Evolutionary conservation across 1,140 invertebrate species (phyloP).

Genomic region (Trachymyrmex septentrionalis): DNA sequence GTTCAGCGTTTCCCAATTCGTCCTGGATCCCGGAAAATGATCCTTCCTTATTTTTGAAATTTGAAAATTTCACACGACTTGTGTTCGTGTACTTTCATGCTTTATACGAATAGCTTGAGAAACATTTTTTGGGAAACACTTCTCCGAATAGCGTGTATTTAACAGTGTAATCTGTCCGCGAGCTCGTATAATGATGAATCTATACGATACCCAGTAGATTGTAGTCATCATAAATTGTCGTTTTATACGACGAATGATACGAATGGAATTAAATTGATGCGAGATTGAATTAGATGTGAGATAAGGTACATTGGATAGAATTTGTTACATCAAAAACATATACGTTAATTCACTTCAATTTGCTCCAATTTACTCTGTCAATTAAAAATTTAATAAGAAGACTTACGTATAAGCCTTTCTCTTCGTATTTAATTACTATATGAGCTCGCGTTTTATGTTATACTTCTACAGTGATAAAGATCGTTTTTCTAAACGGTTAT

Average conservation of each 20-base stretch:
- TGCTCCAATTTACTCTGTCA: slow-evolving; percentile 18
- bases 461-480: not conserved
- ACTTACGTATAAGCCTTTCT: not conserved
- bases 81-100: not conserved
- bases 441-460: not conserved
- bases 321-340: not conserved
- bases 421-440: not conserved
- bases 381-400: slow-evolving; percentile 16
- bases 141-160: not conserved
- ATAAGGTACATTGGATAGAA: not conserved
- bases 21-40: not conserved
- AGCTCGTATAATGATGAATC: slow-evolving; percentile 38
- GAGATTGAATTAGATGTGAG: not conserved
- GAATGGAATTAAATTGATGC: slow-evolving; percentile 22
- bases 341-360: not conserved
- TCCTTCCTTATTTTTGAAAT: too few species aligned
- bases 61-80: not conserved
- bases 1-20: slow-evolving; percentile 26
- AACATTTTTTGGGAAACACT: slow-evolving; percentile 42
- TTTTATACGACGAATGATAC: not conserved
- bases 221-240: not conserved
- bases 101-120: not conserved
- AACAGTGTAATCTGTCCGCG: not conserved
- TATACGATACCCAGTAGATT: not conserved
- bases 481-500: slow-evolving; percentile 13